These are phyloP conservation scores for Drosophila recens DNA, from an alignment of 2,888 invertebrate species.

Conservation along the genomic window DNA sequence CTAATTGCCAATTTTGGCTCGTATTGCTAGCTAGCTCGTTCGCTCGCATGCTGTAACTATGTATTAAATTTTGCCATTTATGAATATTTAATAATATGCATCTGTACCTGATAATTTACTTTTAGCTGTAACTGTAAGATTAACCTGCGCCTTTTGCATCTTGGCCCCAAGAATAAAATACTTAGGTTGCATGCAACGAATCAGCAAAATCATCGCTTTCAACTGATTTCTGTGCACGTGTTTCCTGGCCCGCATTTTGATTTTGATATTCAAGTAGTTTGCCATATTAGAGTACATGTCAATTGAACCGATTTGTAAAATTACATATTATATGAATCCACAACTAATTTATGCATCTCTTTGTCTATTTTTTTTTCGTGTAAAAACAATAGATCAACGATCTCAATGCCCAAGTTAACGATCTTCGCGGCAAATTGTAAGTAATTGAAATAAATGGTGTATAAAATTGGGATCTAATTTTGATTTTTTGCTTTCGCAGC, in stretches of 20 bases:
- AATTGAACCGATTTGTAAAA: slow-evolving; percentile 34
- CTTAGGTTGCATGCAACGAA: slow-evolving; percentile 7
- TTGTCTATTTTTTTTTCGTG: slow-evolving; percentile 22
- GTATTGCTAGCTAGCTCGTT: slow-evolving; percentile 55
- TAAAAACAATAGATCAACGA: slow-evolving; percentile 92
- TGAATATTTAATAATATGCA: not conserved
- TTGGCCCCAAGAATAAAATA: not conserved
- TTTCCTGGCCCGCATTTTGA: slow-evolving; percentile 50
- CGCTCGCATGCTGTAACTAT: slow-evolving; percentile 23
- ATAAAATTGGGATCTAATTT: not conserved
- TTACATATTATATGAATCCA: not conserved
- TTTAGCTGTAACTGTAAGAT: slow-evolving; percentile 27
- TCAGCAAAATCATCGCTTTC: slow-evolving; percentile 2
- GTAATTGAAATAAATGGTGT: slow-evolving; percentile 85
- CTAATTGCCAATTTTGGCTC: slow-evolving; percentile 33
- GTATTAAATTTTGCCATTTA: not conserved
- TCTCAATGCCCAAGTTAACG: slow-evolving; percentile 99
- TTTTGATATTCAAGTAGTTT: slow-evolving; percentile 55
- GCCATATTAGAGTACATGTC: slow-evolving; percentile 46
- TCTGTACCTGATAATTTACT: slow-evolving; percentile 8
- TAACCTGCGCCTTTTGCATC: slow-evolving; percentile 29
- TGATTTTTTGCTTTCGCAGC: slow-evolving; percentile 86
- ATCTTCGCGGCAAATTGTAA: slow-evolving; percentile 99
- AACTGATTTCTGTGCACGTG: slow-evolving; percentile 29
- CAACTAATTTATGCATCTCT: slow-evolving; percentile 5